A percentile compares a stretch with the other conserved stretches of the same genome.
Conservation (phyloP, 2,797 vertebrate genomes). For the Denticeps clupeoides region DNA sequence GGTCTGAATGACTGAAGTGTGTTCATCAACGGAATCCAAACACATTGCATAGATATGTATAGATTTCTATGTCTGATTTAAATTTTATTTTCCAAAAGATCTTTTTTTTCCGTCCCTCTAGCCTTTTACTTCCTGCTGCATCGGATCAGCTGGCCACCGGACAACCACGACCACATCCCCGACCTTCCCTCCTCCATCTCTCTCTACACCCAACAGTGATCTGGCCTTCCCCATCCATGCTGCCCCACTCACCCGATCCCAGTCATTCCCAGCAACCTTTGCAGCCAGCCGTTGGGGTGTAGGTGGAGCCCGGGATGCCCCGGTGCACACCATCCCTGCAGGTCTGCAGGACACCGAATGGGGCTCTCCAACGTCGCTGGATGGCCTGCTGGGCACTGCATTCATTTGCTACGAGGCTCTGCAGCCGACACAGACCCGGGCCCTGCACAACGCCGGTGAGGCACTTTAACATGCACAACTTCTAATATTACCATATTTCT, state of each 20-base stretch:
- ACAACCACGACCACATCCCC: conserved; percentile 75
- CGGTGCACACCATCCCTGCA: conserved; percentile 73
- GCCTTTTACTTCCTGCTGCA: conserved; percentile 96
- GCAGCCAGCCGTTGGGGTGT: conserved; percentile 44
- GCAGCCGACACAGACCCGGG: conserved; percentile 61
- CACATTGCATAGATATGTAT: too few relatives aligned
- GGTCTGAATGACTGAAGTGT: too few relatives aligned
- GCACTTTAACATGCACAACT: background rate
- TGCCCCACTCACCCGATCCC: conserved; percentile 69
- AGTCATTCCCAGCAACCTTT: conserved; percentile 81
- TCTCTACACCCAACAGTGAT: conserved; percentile 40
- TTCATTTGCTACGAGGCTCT: conserved; percentile 88
- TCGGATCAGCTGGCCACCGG: conserved; percentile 87
- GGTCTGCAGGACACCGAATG: conserved; percentile 90
- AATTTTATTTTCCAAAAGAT: too few relatives aligned
- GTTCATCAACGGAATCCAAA: too few relatives aligned
- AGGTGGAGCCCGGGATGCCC: conserved; percentile 41
- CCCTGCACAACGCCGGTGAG: conserved; percentile 65
- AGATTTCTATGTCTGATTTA: too few relatives aligned
- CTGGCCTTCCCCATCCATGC: conserved; percentile 50
- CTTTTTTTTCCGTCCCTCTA: conserved; percentile 31
- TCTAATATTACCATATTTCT: too few relatives aligned
- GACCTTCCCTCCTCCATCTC: conserved; percentile 37
- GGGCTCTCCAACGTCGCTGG: conserved; percentile 87
- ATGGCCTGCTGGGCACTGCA: conserved; percentile 80